phyloP scores from a whole-genome alignment of 2,113 vertebrate species.

The Herpailurus yagouaroundi region DNA sequence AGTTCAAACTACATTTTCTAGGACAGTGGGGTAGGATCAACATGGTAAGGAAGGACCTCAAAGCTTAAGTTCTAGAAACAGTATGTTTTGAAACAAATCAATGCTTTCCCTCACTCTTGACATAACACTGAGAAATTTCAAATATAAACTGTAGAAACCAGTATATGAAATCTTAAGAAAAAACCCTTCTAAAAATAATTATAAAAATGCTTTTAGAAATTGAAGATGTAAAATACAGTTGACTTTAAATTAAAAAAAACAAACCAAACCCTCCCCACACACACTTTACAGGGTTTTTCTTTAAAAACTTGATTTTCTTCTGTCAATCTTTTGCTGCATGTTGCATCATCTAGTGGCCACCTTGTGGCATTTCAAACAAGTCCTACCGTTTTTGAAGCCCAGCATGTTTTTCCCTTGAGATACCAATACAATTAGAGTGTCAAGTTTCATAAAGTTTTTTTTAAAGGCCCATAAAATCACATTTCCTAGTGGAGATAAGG shows the following conservation, averaged over 20 bases:
- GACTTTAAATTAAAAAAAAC: conserved; percentile 66
- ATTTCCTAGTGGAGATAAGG: conserved; percentile 58
- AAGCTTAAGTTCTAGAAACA: conserved; percentile 61
- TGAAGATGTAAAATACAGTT: conserved; percentile 74
- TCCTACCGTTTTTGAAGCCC: conserved; percentile 25
- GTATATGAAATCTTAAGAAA: conserved; percentile 76
- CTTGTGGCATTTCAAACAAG: conserved; percentile 51
- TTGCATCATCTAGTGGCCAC: conserved; percentile 44
- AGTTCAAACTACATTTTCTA: conserved; percentile 53
- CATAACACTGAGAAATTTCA: conserved; percentile 68
- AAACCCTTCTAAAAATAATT: conserved; percentile 79
- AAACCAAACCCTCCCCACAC: background rate
- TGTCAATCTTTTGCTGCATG: conserved; percentile 34
- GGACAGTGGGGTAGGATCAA: conserved; percentile 10
- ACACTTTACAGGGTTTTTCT: conserved; percentile 47
- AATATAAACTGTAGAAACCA: conserved; percentile 76
- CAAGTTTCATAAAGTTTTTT: conserved; percentile 53
- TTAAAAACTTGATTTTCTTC: conserved; percentile 63
- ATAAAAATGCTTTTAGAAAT: conserved; percentile 77
- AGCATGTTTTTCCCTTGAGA: conserved; percentile 19
- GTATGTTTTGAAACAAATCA: conserved; percentile 58
- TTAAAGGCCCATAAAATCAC: conserved; percentile 45
- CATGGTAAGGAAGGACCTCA: conserved; percentile 27
- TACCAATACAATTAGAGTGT: conserved; percentile 5
- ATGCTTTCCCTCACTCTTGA: conserved; percentile 34